Conservation (phyloP, 2,797 vertebrate species). For the Sus cebifrons region DNA sequence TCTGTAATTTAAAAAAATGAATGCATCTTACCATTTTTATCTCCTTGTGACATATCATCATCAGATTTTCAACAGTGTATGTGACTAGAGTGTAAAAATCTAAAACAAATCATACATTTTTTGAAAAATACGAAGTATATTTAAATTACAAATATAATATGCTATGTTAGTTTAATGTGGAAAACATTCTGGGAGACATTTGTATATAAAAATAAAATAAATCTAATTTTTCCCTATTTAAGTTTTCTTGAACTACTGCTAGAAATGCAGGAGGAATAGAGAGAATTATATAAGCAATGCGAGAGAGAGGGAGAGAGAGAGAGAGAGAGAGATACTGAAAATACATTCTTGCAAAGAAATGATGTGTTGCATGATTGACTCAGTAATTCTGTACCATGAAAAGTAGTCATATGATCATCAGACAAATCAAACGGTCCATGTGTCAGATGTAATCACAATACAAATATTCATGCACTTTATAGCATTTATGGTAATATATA, state of each 20-base stretch:
- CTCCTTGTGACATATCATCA: slow-evolving; percentile 65
- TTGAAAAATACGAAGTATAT: slow-evolving; percentile 75
- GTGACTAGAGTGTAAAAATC: slow-evolving; percentile 81
- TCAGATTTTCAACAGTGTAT: slow-evolving; percentile 71
- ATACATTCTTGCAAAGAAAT: slow-evolving; percentile 11
- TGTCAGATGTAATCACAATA: neutral
- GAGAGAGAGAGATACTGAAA: neutral
- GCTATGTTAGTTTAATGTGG: slow-evolving; percentile 53
- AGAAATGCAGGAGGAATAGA: slow-evolving; percentile 50
- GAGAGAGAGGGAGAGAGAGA: neutral
- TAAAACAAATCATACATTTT: slow-evolving; percentile 71
- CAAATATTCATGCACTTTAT: slow-evolving; percentile 13
- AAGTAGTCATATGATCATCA: slow-evolving; percentile 56
- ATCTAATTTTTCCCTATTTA: neutral
- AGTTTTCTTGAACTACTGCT: slow-evolving; percentile 38
- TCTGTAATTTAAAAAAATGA: slow-evolving; percentile 83
- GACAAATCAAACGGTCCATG: neutral
- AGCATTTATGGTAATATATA: slow-evolving; percentile 42
- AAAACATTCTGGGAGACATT: slow-evolving; percentile 22
- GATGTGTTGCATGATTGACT: neutral
- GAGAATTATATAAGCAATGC: slow-evolving; percentile 43
- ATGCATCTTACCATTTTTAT: slow-evolving; percentile 80
- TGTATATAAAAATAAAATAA: slow-evolving; percentile 42
- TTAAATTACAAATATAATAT: slow-evolving; percentile 73
- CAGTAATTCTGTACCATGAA: slow-evolving; percentile 52